Conservation (phyloP, 1,140 invertebrate genomes). For the Musca vetustissima region DNA sequence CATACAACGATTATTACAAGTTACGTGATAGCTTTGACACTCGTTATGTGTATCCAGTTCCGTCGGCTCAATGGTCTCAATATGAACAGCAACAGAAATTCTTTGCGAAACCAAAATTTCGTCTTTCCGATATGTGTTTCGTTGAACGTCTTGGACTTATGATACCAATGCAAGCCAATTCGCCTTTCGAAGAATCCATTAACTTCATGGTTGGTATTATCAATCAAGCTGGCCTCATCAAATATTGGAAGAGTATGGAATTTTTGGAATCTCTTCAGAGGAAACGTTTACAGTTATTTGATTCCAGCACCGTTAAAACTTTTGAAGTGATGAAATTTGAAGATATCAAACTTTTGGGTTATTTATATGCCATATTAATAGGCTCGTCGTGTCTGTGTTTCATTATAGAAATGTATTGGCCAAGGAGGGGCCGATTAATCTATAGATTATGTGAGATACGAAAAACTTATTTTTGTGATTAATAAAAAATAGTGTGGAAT, state of each 20-base stretch:
- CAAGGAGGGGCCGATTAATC: neutral
- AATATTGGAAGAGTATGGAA: neutral
- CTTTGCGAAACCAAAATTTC: slow-evolving; percentile 1
- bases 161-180: neutral
- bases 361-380: too few relatives aligned
- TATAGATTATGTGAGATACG: neutral
- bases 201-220: neutral
- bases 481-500: too few relatives aligned
- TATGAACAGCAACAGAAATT: slow-evolving; percentile 14
- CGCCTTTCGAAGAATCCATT: neutral
- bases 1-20: neutral
- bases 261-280: slow-evolving; percentile 8
- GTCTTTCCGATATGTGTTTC: slow-evolving; percentile 3
- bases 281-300: neutral
- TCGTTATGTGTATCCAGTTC: slow-evolving; percentile 3
- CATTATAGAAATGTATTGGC: neutral
- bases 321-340: neutral
- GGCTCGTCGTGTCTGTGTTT: neutral
- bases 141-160: neutral
- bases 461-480: too few relatives aligned
- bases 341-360: slow-evolving; percentile 5
- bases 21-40: neutral
- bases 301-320: neutral
- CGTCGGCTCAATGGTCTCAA: neutral
- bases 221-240: neutral